Conservation (phyloP, 1,140 invertebrate species). For the Ceratina australensis region DNA sequence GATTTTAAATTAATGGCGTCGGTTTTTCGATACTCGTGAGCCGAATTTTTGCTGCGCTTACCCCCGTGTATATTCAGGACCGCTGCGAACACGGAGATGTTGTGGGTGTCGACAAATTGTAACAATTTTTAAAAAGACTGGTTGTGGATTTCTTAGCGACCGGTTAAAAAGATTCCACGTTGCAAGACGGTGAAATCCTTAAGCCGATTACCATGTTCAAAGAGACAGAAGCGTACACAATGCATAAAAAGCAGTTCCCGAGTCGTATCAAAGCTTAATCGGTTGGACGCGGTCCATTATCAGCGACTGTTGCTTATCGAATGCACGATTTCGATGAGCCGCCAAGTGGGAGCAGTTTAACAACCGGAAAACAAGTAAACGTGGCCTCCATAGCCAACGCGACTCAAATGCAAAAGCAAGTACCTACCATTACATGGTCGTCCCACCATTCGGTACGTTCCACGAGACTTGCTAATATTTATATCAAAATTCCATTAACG, state of each 20-base stretch:
- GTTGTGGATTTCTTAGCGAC: neutral
- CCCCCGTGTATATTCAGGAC: conserved; percentile 40
- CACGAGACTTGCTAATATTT: neutral
- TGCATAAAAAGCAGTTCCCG: conserved; percentile 19
- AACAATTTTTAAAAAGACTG: neutral
- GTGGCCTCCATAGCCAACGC: neutral
- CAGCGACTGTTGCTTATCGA: conserved; percentile 10
- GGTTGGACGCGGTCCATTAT: neutral
- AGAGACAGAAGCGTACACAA: neutral
- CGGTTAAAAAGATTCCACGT: neutral
- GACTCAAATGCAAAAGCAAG: conserved; percentile 23
- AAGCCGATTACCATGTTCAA: neutral
- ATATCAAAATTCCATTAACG: too few relatives aligned
- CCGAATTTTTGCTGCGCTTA: conserved; percentile 65
- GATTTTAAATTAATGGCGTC: conserved; percentile 67
- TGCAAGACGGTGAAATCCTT: neutral
- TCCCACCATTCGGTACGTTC: too few relatives aligned
- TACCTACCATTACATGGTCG: too few relatives aligned
- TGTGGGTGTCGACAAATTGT: too few relatives aligned
- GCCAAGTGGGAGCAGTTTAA: conserved; percentile 16
- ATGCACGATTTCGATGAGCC: neutral
- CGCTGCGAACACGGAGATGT: neutral
- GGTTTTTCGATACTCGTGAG: conserved; percentile 65
- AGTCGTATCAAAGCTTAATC: conserved; percentile 18
- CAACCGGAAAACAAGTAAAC: conserved; percentile 24